A percentile compares a stretch with the other conserved stretches of the same genome.
Conservation (phyloP, 2,888 invertebrate genomes). For the Dasysyrphus albostriatus region DNA sequence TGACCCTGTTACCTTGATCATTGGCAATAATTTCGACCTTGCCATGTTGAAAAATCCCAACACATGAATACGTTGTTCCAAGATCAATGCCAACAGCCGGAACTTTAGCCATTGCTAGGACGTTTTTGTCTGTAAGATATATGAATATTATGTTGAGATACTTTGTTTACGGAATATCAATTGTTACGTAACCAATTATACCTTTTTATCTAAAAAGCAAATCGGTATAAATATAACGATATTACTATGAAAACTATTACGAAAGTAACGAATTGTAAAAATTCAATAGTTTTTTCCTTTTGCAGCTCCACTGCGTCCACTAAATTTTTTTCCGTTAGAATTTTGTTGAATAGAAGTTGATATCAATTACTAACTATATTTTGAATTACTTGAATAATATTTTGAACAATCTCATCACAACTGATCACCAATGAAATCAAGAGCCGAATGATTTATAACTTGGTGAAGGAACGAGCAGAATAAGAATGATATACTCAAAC, state of each 20-base stretch:
- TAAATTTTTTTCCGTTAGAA: constrained; percentile 56
- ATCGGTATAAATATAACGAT: constrained; percentile 82
- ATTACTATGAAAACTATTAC: constrained; percentile 82
- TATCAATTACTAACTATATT: constrained; percentile 19
- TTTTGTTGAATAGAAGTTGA: constrained; percentile 40
- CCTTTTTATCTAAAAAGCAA: constrained; percentile 80
- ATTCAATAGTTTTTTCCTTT: constrained; percentile 83
- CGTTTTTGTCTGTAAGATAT: constrained; percentile 82
- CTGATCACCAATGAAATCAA: constrained; percentile 42
- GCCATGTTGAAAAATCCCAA: constrained; percentile 95
- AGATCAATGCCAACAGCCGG: constrained; percentile 87
- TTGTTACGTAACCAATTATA: constrained; percentile 51
- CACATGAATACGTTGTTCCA: constrained; percentile 97
- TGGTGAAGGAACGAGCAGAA: constrained; percentile 23
- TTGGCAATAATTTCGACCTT: constrained; percentile 94
- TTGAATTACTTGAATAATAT: constrained; percentile 53
- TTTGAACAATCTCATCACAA: constrained; percentile 38
- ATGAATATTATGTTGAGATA: not conserved
- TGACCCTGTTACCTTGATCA: constrained; percentile 92
- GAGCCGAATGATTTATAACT: constrained; percentile 41
- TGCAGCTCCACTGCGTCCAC: constrained; percentile 83
- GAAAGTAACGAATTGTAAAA: constrained; percentile 82
- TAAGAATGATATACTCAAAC: constrained; percentile 8
- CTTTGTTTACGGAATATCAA: not conserved
- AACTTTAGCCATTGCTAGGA: constrained; percentile 85